Conservation (phyloP, 2,888 invertebrate genomes). For the Sminthurinus aureus region DNA sequence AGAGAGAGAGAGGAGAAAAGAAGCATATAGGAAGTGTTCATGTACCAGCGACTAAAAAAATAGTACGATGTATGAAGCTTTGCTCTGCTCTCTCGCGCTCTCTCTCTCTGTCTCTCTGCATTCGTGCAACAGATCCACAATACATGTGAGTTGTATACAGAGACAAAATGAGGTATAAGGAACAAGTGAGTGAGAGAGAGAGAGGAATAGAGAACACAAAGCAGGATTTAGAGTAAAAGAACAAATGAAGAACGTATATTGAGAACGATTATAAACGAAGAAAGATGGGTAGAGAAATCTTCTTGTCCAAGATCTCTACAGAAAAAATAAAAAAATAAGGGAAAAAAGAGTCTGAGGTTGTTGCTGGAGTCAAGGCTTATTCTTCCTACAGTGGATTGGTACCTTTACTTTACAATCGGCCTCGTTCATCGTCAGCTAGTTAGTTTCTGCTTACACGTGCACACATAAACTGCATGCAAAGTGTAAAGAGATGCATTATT, state of each 20-base stretch:
- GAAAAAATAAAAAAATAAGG: constrained; percentile 18
- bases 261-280: not conserved
- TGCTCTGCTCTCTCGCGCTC: not conserved
- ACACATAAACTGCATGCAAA: constrained; percentile 44
- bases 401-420: constrained; percentile 13
- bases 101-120: not conserved
- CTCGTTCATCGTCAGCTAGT: constrained; percentile 32
- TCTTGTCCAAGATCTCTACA: not conserved
- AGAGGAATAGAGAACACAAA: not conserved
- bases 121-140: not conserved
- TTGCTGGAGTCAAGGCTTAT: constrained; percentile 7
- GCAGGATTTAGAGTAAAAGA: not conserved
- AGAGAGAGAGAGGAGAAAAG: not conserved
- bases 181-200: not conserved
- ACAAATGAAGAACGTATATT: constrained; percentile 5
- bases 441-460: constrained; percentile 35
- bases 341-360: constrained; percentile 6
- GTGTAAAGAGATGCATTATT: constrained; percentile 45
- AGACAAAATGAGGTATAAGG: not conserved
- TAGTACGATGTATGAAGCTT: not conserved
- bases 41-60: not conserved
- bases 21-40: not conserved
- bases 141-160: not conserved
- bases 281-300: not conserved
- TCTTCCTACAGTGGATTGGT: not conserved